Percentiles rank a stretch among this genome's conserved stretches.
Evolutionary conservation across 2,797 vertebrate genomes (phyloP).

Genomic region (Pseudochaenichthys georgianus): DNA sequence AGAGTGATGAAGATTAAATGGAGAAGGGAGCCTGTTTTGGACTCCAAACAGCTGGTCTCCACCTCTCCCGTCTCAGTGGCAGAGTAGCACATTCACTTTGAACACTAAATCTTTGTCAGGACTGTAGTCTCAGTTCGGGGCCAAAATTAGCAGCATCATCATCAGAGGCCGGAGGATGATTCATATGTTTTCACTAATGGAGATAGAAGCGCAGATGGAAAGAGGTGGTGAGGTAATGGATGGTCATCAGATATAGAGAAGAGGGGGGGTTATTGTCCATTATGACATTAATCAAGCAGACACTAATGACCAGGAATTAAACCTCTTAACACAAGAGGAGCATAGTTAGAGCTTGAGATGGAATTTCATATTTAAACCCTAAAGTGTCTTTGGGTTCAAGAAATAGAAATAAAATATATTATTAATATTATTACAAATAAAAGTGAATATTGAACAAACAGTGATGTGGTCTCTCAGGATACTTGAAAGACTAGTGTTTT

Average conservation of each 20-base stretch:
- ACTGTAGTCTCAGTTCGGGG: conserved; percentile 19
- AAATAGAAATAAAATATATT: too few species aligned
- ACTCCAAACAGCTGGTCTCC: conserved; percentile 43
- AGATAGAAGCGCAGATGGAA: conserved; percentile 40
- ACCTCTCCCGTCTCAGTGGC: conserved; percentile 24
- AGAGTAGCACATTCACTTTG: conserved; percentile 50
- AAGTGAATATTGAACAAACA: too few species aligned
- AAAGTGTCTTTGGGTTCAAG: too few species aligned
- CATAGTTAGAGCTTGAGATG: neutral
- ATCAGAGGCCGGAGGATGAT: conserved; percentile 59
- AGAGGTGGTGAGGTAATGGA: conserved; percentile 36
- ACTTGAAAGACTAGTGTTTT: too few species aligned
- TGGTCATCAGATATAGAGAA: conserved; percentile 39
- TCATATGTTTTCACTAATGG: conserved; percentile 44
- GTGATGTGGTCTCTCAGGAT: too few species aligned
- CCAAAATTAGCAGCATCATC: conserved; percentile 68
- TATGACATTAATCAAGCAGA: conserved; percentile 36
- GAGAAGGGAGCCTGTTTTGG: conserved; percentile 37
- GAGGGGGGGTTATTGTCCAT: conserved; percentile 12
- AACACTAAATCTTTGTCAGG: conserved; percentile 54
- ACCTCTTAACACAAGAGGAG: neutral
- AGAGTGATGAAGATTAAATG: conserved; percentile 25
- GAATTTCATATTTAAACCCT: neutral
- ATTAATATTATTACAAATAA: too few species aligned
- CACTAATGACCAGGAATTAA: neutral